These are phyloP conservation scores for Ondatra zibethicus DNA, from an alignment of 2,113 vertebrate species.

Conservation along the genomic window DNA sequence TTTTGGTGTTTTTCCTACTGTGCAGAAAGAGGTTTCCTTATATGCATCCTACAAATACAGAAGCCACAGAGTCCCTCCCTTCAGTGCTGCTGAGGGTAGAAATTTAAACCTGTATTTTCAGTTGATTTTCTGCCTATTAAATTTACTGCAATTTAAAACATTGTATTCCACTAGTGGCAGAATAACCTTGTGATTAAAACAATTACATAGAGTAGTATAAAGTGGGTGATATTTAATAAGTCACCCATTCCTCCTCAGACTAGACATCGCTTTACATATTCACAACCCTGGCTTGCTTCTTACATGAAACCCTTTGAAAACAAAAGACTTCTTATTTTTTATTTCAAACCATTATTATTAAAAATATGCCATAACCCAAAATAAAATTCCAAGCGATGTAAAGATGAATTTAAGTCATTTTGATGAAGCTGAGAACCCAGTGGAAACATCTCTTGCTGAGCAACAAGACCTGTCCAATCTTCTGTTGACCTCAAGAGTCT, in stretches of 20 bases:
- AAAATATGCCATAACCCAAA: slow-evolving; percentile 36
- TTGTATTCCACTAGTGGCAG: background rate
- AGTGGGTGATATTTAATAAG: slow-evolving; percentile 5
- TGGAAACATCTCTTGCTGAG: slow-evolving; percentile 27
- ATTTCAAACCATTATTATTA: slow-evolving; percentile 40
- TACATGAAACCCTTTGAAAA: slow-evolving; percentile 57
- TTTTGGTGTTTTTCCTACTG: background rate
- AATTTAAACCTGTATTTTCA: slow-evolving; percentile 30
- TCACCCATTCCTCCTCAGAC: background rate
- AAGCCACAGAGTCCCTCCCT: slow-evolving; percentile 22
- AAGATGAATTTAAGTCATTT: slow-evolving; percentile 48
- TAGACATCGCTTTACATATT: slow-evolving; percentile 1
- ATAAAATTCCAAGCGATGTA: background rate
- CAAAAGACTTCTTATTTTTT: slow-evolving; percentile 34
- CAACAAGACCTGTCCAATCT: background rate
- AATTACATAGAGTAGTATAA: slow-evolving; percentile 3
- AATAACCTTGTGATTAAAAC: slow-evolving; percentile 47
- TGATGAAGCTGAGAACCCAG: background rate
- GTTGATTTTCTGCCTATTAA: slow-evolving; percentile 21
- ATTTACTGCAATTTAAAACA: slow-evolving; percentile 26
- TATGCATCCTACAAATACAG: slow-evolving; percentile 48
- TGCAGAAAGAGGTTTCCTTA: slow-evolving; percentile 56
- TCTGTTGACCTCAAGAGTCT: background rate
- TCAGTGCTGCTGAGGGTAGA: slow-evolving; percentile 31
- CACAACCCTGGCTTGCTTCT: slow-evolving; percentile 25